phyloP scores from a whole-genome alignment of 1,140 invertebrate genomes.

The Gerris buenoi region DNA sequence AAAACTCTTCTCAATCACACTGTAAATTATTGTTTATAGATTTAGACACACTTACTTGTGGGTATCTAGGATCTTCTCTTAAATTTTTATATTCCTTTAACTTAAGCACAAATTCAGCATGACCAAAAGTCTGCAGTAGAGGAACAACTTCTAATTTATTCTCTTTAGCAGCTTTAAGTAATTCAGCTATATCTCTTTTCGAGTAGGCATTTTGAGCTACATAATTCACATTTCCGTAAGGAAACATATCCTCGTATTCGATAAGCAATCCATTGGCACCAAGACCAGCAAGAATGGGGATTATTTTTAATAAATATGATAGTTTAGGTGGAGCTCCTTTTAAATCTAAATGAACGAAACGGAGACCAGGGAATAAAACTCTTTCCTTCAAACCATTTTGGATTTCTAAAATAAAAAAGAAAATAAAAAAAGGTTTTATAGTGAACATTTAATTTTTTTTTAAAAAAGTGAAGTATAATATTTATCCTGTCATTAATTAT shows the following conservation, averaged over 20 bases:
- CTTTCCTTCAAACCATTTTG: background rate
- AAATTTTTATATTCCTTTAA: conserved; percentile 36
- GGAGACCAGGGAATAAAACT: conserved; percentile 4
- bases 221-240: conserved; percentile 28
- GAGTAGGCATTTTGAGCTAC: conserved; percentile 32
- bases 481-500: too few relatives aligned
- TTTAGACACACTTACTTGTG: conserved; percentile 17
- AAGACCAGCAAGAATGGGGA: conserved; percentile 36
- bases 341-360: conserved; percentile 22
- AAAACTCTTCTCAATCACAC: too few relatives aligned
- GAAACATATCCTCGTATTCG: conserved; percentile 42
- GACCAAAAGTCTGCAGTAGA: conserved; percentile 54
- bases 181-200: conserved; percentile 13
- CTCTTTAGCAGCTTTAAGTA: conserved; percentile 12
- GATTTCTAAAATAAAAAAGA: background rate
- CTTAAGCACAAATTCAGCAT: conserved; percentile 49
- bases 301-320: conserved; percentile 33
- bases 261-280: conserved; percentile 37
- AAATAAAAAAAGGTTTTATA: too few relatives aligned
- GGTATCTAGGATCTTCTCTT: conserved; percentile 31
- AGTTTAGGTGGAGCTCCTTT: conserved; percentile 36
- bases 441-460: too few relatives aligned
- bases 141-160: conserved; percentile 40
- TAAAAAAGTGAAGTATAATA: too few relatives aligned
- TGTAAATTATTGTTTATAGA: background rate